Evolutionary conservation across 2,113 vertebrate genomes (phyloP).

Genomic region (Melanocharis versteri): DNA sequence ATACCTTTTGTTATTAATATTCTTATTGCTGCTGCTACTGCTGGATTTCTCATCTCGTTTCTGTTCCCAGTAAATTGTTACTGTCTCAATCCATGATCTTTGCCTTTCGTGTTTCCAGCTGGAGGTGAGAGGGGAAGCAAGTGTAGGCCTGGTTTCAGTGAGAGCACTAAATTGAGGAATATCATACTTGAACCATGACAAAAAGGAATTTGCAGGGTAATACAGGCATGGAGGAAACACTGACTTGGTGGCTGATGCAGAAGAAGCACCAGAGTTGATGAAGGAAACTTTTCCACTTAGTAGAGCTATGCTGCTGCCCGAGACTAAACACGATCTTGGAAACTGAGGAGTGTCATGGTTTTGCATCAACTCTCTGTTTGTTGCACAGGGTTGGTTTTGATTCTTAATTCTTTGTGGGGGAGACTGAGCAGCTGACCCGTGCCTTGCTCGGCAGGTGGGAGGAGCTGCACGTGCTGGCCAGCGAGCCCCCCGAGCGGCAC

Average conservation of each 20-base stretch:
- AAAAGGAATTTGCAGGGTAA: background rate
- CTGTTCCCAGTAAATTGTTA: background rate
- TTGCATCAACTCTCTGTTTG: background rate
- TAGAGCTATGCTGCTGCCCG: background rate
- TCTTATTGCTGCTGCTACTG: too few species aligned
- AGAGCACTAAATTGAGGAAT: background rate
- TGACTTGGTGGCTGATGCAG: background rate
- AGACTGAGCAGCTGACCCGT: background rate
- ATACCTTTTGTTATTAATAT: background rate
- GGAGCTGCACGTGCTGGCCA: constrained; percentile 83
- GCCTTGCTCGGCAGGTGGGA: constrained; percentile 79
- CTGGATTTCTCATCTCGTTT: too few species aligned
- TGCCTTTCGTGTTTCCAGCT: background rate
- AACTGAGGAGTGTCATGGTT: background rate
- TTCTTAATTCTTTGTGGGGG: background rate
- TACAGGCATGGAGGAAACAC: background rate
- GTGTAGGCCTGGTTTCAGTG: background rate
- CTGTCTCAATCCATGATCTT: background rate
- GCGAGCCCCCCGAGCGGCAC: constrained; percentile 78
- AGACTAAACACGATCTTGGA: background rate
- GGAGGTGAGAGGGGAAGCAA: background rate
- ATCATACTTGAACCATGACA: background rate
- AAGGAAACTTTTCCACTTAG: background rate
- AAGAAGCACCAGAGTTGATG: background rate
- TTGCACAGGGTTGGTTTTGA: background rate